These are phyloP conservation scores for Phragmatobia fuliginosa DNA, from an alignment of 2,888 invertebrate genomes.

Conservation along the genomic window DNA sequence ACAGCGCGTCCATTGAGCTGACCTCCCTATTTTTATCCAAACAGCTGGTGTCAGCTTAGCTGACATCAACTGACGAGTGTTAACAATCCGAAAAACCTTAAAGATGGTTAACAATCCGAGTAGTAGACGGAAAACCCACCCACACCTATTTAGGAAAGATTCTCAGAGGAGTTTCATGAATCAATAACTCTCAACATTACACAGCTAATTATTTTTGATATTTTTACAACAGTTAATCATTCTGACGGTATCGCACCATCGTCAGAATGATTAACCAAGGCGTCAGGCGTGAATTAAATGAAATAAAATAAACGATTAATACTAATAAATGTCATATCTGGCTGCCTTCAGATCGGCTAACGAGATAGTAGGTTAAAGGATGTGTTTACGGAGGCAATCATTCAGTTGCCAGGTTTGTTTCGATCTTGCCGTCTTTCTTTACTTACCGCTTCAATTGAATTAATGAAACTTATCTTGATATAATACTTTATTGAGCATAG, in stretches of 20 bases:
- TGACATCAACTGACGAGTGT: too few relatives aligned
- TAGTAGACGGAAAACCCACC: not conserved
- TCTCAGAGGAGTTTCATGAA: not conserved
- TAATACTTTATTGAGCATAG: not conserved
- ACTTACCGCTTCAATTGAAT: not conserved
- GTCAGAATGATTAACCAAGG: too few relatives aligned
- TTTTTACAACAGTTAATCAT: conserved; percentile 9
- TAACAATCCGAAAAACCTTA: too few relatives aligned
- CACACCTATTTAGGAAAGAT: not conserved
- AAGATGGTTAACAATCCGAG: too few relatives aligned
- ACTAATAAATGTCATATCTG: conserved; percentile 14
- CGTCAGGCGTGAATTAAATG: conserved; percentile 18
- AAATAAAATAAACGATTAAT: conserved; percentile 17
- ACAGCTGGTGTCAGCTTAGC: too few relatives aligned
- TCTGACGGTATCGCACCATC: conserved; percentile 2
- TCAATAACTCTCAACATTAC: not conserved
- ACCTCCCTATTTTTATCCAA: too few relatives aligned
- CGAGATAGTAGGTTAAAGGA: conserved; percentile 27
- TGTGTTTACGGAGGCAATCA: conserved; percentile 23
- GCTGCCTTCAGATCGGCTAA: conserved; percentile 24
- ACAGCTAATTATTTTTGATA: conserved; percentile 3
- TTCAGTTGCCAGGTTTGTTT: conserved; percentile 19
- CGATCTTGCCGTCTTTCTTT: conserved; percentile 14
- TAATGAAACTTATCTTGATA: conserved; percentile 8
- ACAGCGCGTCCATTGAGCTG: too few relatives aligned